Percentiles rank a stretch among this genome's conserved stretches.
Conservation (phyloP, 1,140 invertebrate genomes). For the Conus ventricosus region DNA sequence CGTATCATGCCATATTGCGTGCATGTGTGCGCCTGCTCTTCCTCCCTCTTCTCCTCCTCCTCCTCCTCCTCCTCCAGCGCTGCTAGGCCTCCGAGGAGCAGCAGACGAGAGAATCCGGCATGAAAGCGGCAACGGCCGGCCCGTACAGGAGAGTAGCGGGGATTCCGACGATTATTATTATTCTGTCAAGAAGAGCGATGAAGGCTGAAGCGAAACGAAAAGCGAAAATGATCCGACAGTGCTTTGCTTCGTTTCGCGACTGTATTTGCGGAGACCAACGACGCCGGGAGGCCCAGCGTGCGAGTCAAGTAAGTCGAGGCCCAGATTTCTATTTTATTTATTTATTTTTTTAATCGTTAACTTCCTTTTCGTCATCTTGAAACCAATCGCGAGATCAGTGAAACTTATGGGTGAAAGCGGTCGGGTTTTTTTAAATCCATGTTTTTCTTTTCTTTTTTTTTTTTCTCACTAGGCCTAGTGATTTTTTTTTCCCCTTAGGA, state of each 20-base stretch:
- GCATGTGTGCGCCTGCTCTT: neutral
- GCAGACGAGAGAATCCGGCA: neutral
- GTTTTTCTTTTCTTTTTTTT: no score
- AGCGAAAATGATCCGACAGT: constrained; percentile 2
- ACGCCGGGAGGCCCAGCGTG: neutral
- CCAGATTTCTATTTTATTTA: no score
- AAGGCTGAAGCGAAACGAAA: constrained; percentile 7
- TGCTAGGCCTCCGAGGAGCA: no score
- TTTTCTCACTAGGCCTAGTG: no score
- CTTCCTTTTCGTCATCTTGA: no score
- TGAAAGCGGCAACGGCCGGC: neutral
- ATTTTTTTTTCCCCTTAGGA: no score
- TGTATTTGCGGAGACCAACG: neutral
- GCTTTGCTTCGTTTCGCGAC: neutral
- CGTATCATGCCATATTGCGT: neutral
- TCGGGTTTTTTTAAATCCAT: no score
- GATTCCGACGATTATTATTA: neutral
- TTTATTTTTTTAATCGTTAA: no score
- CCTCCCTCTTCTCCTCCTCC: no score
- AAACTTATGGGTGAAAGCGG: no score
- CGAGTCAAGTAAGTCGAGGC: neutral
- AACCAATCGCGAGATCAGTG: no score
- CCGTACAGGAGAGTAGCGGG: neutral
- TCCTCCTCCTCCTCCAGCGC: no score
- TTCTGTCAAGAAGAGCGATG: neutral